Evolutionary conservation across 2,888 invertebrate species (phyloP), one percentile per base, ranked within the genome.

Genomic region (Agonopterix arenella): DNA sequence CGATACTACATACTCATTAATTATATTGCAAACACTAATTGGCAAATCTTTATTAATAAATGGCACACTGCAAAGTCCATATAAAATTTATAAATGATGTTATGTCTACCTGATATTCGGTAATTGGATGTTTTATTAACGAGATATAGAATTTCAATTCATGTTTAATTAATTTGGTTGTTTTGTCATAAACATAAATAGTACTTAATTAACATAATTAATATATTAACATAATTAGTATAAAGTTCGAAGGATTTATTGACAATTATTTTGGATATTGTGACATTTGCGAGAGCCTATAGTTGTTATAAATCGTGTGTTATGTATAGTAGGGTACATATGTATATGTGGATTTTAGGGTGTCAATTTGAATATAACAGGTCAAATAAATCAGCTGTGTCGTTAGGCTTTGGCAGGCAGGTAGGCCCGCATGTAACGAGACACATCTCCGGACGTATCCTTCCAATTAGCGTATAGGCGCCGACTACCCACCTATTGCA

Each of bases 11-110:
- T 76, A 75, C 75, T 71, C 77, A 83, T 86, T 84, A 80, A 84
- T 85, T 84, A 83, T 73, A 75, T 82, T 70, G 70, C 66, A 71
- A 76, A 75, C 76, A 68, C 76, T 84, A 86, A 86, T 85, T 85
- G 84, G 83, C 78, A 80, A 83, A 85, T 80, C 79, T 80, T 84
- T 81, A 84, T 83, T 80, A 64, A 64, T 64, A 61, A 61, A 55
- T 54, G 55, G 53, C 59, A 57, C 72, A 54, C 28, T 28, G 28
- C 57, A 51, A 54, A 54, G 52, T 54, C 53, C 49, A 36, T 41
- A 46, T 52, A 41, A 47, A 47, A 46, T 44, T 72, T 71, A 70
- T 48, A 70, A 73, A 68, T 68, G 64, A 64, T 67, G 60, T 58
- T 58, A 8, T 13, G 43, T 43, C 66, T 62, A 64, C 67, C 62